A percentile compares a stretch with the other conserved stretches of the same genome.
These are phyloP conservation scores for Leptura quadrifasciata DNA, from an alignment of 2,888 invertebrate species.

Conservation along the genomic window DNA sequence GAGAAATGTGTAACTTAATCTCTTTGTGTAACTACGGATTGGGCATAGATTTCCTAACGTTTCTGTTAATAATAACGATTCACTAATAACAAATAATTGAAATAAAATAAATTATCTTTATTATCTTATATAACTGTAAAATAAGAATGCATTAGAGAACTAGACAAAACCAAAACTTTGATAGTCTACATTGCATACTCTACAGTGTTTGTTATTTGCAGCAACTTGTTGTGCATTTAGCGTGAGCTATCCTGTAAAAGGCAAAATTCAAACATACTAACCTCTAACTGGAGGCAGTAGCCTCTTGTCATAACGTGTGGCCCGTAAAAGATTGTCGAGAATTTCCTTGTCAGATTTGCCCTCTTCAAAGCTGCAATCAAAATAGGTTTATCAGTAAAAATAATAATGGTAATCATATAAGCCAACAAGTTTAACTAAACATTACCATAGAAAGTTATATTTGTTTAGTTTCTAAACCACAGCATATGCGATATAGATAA, in stretches of 20 bases:
- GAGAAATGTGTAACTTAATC: too few relatives aligned
- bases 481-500: too few relatives aligned
- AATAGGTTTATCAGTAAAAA: not conserved
- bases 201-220: conserved; percentile 11
- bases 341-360: conserved; percentile 95
- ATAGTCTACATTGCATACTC: not conserved
- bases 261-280: conserved; percentile 71
- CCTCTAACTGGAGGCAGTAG: conserved; percentile 93
- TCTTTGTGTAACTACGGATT: too few relatives aligned
- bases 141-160: not conserved
- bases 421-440: too few relatives aligned
- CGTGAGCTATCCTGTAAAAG: not conserved
- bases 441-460: too few relatives aligned
- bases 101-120: too few relatives aligned
- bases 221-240: not conserved
- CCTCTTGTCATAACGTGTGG: conserved; percentile 94
- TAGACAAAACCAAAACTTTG: not conserved
- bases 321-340: conserved; percentile 91
- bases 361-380: conserved; percentile 84
- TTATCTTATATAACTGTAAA: not conserved
- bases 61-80: too few relatives aligned
- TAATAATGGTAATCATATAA: too few relatives aligned
- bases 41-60: too few relatives aligned
- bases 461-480: too few relatives aligned
- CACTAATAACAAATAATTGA: too few relatives aligned